Evolutionary conservation across 2,888 invertebrate species (phyloP).

Genomic region (Tridacna gigas): DNA sequence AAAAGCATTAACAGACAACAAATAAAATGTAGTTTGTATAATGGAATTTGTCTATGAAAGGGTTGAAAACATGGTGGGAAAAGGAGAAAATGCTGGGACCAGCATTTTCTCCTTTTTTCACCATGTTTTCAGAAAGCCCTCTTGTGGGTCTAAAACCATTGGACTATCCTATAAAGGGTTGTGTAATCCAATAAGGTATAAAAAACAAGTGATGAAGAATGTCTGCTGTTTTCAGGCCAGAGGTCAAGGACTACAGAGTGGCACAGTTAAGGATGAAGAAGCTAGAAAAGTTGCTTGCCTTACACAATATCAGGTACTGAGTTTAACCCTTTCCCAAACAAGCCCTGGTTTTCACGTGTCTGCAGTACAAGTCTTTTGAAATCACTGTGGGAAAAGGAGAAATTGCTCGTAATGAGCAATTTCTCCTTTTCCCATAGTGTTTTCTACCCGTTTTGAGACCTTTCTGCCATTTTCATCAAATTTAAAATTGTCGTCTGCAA

Average conservation of each 20-base stretch:
- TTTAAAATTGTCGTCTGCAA: too few relatives aligned
- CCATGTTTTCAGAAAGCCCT: not conserved
- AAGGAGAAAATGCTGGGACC: too few relatives aligned
- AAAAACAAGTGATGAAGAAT: too few relatives aligned
- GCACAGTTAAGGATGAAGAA: conserved; percentile 76
- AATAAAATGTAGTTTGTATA: too few relatives aligned
- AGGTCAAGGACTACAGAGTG: conserved; percentile 77
- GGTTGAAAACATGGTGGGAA: too few relatives aligned
- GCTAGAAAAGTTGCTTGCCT: conserved; percentile 74
- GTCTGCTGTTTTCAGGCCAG: conserved; percentile 68
- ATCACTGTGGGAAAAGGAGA: not conserved
- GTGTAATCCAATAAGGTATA: too few relatives aligned
- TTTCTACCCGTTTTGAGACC: too few relatives aligned
- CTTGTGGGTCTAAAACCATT: not conserved
- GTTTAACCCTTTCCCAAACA: not conserved
- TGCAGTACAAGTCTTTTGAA: not conserved
- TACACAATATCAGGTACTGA: conserved; percentile 78
- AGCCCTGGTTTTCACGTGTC: not conserved
- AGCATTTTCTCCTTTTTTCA: too few relatives aligned
- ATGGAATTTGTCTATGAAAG: too few relatives aligned
- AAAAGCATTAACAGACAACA: too few relatives aligned
- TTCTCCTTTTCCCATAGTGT: not conserved
- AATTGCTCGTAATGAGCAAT: not conserved
- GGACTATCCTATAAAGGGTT: not conserved
- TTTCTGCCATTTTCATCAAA: not conserved